phyloP scores from a whole-genome alignment of 1,140 invertebrate genomes.

The Calephelis virginiensis region DNA sequence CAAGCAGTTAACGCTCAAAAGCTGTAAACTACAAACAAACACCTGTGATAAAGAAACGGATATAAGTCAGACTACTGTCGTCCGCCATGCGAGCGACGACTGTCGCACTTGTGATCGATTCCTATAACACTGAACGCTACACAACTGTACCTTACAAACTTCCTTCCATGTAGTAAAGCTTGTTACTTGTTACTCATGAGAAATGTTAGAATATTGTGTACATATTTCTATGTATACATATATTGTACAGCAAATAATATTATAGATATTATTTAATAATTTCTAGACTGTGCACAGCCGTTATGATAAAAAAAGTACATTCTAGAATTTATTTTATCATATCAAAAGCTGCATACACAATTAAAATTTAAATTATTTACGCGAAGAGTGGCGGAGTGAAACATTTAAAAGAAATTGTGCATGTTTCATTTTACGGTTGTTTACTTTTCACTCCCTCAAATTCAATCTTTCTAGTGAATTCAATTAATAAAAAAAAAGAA shows the following conservation, averaged over 20 bases:
- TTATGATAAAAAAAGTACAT: too few species aligned
- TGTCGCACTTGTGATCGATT: neutral
- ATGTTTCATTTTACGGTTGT: too few species aligned
- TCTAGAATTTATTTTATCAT: too few species aligned
- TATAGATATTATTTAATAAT: neutral
- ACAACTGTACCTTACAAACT: neutral
- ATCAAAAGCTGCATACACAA: too few species aligned
- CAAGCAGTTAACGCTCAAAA: conserved; percentile 8
- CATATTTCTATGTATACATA: neutral
- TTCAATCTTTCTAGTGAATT: too few species aligned
- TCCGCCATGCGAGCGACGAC: neutral
- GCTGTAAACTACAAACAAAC: neutral
- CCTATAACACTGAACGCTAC: conserved; percentile 3
- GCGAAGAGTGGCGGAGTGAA: too few species aligned
- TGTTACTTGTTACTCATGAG: neutral
- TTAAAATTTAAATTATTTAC: too few species aligned
- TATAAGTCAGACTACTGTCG: neutral
- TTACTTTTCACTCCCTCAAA: too few species aligned
- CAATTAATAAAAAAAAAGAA: too few species aligned
- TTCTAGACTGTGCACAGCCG: too few species aligned
- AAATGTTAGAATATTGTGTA: neutral
- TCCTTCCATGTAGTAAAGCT: neutral
- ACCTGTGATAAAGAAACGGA: neutral
- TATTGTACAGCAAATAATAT: neutral
- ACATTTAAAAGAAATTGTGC: too few species aligned